A percentile compares a stretch with the other conserved stretches of the same genome.
Conservation (phyloP, 2,888 invertebrate species). For the Brachycybe producta region DNA sequence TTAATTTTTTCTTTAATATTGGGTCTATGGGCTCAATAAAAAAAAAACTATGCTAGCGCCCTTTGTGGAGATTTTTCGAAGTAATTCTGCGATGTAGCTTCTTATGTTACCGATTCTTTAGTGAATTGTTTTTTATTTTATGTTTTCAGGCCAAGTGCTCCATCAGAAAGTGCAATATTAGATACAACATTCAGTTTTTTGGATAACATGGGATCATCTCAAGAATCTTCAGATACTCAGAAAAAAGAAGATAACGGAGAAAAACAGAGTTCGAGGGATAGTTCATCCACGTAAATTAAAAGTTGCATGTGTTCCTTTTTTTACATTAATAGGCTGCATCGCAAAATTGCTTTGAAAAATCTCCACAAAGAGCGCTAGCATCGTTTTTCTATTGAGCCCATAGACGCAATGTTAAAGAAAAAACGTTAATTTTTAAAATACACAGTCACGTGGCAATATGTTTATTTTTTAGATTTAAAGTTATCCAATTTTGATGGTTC, state of each 20-base stretch:
- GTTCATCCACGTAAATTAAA: slow-evolving; percentile 14
- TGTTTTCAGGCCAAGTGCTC: slow-evolving; percentile 19
- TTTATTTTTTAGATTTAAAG: too few relatives aligned
- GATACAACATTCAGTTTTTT: slow-evolving; percentile 20
- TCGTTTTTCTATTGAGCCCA: too few relatives aligned
- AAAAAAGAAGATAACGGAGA: slow-evolving; percentile 15
- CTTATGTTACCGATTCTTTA: too few relatives aligned
- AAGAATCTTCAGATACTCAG: slow-evolving; percentile 19
- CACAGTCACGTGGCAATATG: too few relatives aligned
- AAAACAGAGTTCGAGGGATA: slow-evolving; percentile 15
- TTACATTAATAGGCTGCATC: too few relatives aligned
- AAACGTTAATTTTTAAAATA: too few relatives aligned
- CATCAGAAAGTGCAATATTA: slow-evolving; percentile 15
- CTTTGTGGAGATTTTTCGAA: neutral
- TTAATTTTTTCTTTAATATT: neutral
- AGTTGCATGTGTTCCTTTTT: neutral
- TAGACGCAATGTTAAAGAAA: too few relatives aligned
- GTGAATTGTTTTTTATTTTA: neutral
- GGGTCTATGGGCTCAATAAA: neutral
- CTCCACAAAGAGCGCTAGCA: too few relatives aligned
- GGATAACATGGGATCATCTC: slow-evolving; percentile 20
- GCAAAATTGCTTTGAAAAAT: too few relatives aligned
- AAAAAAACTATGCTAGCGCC: neutral
- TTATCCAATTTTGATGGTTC: too few relatives aligned
- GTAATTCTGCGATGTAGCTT: too few relatives aligned